Percentiles rank a stretch among this genome's conserved stretches.
Evolutionary conservation across 2,888 invertebrate genomes (phyloP).

Genomic region (Drosophila fulvimacula): DNA sequence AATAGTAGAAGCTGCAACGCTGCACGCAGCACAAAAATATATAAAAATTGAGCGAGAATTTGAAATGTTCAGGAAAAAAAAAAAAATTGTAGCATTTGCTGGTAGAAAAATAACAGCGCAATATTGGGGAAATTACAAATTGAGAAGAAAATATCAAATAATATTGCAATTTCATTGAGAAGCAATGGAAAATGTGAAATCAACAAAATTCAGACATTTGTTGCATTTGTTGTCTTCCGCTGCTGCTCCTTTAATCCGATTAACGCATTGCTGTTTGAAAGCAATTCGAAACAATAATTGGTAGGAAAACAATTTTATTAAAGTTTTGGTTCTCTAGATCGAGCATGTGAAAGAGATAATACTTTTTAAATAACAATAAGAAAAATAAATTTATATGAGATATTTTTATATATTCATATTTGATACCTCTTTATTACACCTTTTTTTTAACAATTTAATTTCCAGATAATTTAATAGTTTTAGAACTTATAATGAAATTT

Average conservation of each 20-base stretch:
- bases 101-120: conserved; percentile 14
- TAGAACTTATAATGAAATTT: too few species aligned
- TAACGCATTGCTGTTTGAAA: neutral
- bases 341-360: too few species aligned
- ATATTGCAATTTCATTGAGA: neutral
- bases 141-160: neutral
- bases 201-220: neutral
- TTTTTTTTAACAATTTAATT: too few species aligned
- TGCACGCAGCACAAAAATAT: conserved; percentile 24
- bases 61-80: neutral
- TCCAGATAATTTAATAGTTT: too few species aligned
- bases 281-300: neutral
- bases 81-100: neutral
- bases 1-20: conserved; percentile 54
- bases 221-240: neutral
- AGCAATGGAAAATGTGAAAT: neutral
- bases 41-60: conserved; percentile 18
- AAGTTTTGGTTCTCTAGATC: too few species aligned
- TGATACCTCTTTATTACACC: too few species aligned
- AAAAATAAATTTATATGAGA: too few species aligned
- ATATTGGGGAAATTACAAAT: conserved; percentile 23
- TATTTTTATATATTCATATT: too few species aligned
- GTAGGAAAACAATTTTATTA: neutral
- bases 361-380: too few species aligned
- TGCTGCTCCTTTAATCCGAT: conserved; percentile 13